These are phyloP conservation scores for Drosophila nikananu DNA, from an alignment of 1,140 invertebrate genomes.

Conservation along the genomic window DNA sequence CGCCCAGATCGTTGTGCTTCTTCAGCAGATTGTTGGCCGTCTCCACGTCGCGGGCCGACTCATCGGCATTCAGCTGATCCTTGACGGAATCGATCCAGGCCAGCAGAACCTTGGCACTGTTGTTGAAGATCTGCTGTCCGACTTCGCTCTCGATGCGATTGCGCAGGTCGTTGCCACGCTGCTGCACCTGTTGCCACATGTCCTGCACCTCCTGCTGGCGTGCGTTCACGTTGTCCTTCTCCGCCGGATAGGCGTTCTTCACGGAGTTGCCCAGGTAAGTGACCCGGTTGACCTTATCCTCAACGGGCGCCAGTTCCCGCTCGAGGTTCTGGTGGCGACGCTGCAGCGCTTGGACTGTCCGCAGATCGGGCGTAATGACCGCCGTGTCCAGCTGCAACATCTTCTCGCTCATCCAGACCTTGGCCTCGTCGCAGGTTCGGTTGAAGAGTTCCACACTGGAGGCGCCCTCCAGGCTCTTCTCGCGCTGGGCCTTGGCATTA, in stretches of 20 bases:
- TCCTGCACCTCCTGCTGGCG: slow-evolving; percentile 94
- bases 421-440: slow-evolving; percentile 96
- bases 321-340: slow-evolving; percentile 95
- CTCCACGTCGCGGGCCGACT: slow-evolving; percentile 93
- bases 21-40: slow-evolving; percentile 96
- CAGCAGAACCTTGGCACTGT: slow-evolving; percentile 91
- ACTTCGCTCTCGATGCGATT: slow-evolving; percentile 95
- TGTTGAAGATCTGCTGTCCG: slow-evolving; percentile 97
- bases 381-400: slow-evolving; percentile 93
- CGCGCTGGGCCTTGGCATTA: slow-evolving; percentile 94
- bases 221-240: slow-evolving; percentile 93
- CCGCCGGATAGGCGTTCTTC: slow-evolving; percentile 95
- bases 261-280: slow-evolving; percentile 93
- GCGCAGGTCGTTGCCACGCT: slow-evolving; percentile 92
- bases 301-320: slow-evolving; percentile 94
- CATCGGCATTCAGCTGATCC: slow-evolving; percentile 92
- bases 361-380: slow-evolving; percentile 93
- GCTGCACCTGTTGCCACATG: slow-evolving; percentile 95
- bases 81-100: slow-evolving; percentile 92
- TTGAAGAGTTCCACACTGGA: slow-evolving; percentile 97
- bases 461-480: slow-evolving; percentile 95
- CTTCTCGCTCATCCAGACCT: slow-evolving; percentile 98
- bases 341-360: slow-evolving; percentile 96
- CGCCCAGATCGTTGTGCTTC: slow-evolving; percentile 95
- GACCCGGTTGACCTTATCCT: slow-evolving; percentile 95